These are phyloP conservation scores for Chymomyza amoena DNA, from an alignment of 2,888 invertebrate species.

Conservation along the genomic window DNA sequence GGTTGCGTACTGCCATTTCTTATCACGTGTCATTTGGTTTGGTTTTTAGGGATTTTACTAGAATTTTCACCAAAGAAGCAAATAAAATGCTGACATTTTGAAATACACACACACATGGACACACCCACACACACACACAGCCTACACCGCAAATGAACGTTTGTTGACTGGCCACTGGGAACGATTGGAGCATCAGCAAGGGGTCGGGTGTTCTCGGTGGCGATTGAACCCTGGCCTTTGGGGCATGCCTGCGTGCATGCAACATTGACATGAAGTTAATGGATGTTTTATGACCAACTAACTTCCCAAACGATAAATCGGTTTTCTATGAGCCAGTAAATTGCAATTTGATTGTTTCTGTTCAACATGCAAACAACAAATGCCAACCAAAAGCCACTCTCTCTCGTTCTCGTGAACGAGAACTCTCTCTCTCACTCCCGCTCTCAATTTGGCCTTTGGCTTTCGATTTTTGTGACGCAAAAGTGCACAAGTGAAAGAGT, in stretches of 20 bases:
- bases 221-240: not conserved
- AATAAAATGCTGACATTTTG: constrained; percentile 71
- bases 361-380: constrained; percentile 65
- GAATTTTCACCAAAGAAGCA: constrained; percentile 33
- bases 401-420: no score
- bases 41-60: not conserved
- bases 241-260: constrained; percentile 44
- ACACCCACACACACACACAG: constrained; percentile 18
- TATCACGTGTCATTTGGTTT: constrained; percentile 66
- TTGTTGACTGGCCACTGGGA: constrained; percentile 46
- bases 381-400: not conserved
- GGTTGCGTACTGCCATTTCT: constrained; percentile 43
- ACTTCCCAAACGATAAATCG: constrained; percentile 73
- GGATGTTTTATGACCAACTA: constrained; percentile 74
- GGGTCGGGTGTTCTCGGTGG: not conserved
- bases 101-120: constrained; percentile 33
- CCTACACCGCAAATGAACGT: constrained; percentile 65
- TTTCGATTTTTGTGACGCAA: not conserved
- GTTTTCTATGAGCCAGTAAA: constrained; percentile 72
- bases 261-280: constrained; percentile 72
- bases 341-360: constrained; percentile 74
- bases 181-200: not conserved
- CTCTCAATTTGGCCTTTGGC: constrained; percentile 1
- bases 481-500: constrained; percentile 58
- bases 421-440: constrained; percentile 17